phyloP scores from a whole-genome alignment of 2,888 invertebrate genomes.

The Eupelmus urozonus region DNA sequence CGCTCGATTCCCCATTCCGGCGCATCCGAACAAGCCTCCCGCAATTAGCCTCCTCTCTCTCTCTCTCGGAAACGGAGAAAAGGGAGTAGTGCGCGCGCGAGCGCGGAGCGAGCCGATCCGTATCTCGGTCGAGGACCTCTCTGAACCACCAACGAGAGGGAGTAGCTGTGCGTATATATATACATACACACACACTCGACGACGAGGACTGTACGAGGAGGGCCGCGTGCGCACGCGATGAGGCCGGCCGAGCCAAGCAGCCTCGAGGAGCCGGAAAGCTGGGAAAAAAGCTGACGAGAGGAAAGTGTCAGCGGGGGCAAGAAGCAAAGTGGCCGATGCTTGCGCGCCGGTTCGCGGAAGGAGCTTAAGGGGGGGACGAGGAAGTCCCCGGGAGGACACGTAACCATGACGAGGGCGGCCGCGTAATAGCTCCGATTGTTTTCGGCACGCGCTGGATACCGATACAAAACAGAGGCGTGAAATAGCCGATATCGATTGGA shows the following conservation, averaged over 20 bases:
- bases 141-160: background rate
- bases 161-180: background rate
- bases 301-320: background rate
- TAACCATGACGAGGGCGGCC: too few species aligned
- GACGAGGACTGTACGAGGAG: background rate
- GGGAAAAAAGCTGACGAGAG: background rate
- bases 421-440: too few species aligned
- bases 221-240: background rate
- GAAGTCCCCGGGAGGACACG: too few species aligned
- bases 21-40: constrained; percentile 23
- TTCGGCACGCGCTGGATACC: too few species aligned
- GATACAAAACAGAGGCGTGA: too few species aligned
- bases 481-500: too few species aligned
- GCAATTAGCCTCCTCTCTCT: constrained; percentile 25
- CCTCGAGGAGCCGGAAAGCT: background rate
- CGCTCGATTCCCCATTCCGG: constrained; percentile 24
- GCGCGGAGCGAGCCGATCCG: constrained; percentile 6
- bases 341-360: too few species aligned
- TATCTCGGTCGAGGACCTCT: constrained; percentile 41
- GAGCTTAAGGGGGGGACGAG: too few species aligned
- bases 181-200: background rate
- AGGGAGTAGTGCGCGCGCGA: too few species aligned
- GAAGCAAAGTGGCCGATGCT: too few species aligned
- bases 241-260: too few species aligned
- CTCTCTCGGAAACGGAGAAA: background rate